These are phyloP conservation scores for Oncorhynchus masou DNA, from an alignment of 2,113 vertebrate species.

Conservation along the genomic window DNA sequence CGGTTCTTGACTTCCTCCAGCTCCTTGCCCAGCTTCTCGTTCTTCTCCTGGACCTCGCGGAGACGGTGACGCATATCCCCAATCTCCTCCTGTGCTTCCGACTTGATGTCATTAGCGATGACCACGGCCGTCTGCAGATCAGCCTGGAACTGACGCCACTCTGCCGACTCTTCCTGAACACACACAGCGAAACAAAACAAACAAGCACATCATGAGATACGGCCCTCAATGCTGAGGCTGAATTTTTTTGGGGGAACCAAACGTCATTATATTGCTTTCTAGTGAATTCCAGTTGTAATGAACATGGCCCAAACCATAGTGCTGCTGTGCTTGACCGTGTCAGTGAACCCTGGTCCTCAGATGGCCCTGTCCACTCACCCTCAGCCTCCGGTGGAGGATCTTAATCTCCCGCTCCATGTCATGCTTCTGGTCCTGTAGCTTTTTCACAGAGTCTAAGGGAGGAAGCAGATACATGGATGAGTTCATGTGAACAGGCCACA, in stretches of 20 bases:
- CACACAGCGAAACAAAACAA: background rate
- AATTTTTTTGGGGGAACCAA: background rate
- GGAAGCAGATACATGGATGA: conserved; percentile 29
- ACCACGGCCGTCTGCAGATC: conserved; percentile 95
- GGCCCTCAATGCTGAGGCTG: background rate
- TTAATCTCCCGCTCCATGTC: conserved; percentile 97
- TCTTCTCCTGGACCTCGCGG: conserved; percentile 89
- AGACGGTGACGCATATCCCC: conserved; percentile 89
- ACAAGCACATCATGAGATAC: background rate
- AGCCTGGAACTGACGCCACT: conserved; percentile 96
- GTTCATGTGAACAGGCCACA: conserved; percentile 5
- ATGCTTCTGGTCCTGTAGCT: conserved; percentile 94
- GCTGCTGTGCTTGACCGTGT: background rate
- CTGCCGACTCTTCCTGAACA: conserved; percentile 89
- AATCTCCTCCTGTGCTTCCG: conserved; percentile 95
- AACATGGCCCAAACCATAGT: background rate
- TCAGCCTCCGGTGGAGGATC: conserved; percentile 89
- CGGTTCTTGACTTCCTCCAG: conserved; percentile 91
- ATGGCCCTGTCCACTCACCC: conserved; percentile 69
- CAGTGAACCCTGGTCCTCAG: conserved; percentile 1
- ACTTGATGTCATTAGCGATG: conserved; percentile 96
- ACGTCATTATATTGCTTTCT: background rate
- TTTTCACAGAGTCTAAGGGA: conserved; percentile 87
- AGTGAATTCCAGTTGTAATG: background rate
- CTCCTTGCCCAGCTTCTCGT: conserved; percentile 91